Evolutionary conservation across 2,113 vertebrate species (phyloP).

Genomic region (Datnioides undecimradiatus): DNA sequence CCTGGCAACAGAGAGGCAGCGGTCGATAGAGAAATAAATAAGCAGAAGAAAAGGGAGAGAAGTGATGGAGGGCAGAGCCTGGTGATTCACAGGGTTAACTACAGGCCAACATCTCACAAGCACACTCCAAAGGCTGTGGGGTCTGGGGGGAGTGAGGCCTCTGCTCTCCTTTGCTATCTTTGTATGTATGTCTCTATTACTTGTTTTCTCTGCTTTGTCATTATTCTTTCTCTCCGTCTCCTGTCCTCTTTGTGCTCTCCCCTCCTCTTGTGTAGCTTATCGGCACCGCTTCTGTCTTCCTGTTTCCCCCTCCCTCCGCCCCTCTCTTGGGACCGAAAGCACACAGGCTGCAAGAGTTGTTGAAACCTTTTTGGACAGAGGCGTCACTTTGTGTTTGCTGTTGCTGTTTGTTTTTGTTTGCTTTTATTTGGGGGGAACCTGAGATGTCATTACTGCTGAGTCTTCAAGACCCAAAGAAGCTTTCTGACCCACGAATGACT

Average conservation of each 20-base stretch:
- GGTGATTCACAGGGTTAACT: slow-evolving; percentile 76
- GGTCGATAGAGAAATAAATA: slow-evolving; percentile 82
- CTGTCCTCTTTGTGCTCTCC: slow-evolving; percentile 1
- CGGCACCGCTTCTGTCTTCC: slow-evolving; percentile 8
- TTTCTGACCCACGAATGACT: slow-evolving; percentile 61
- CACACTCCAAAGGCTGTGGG: slow-evolving; percentile 64
- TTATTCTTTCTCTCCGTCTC: slow-evolving; percentile 24
- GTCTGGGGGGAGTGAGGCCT: slow-evolving; percentile 44
- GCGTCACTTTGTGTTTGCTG: slow-evolving; percentile 61
- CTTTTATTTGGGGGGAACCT: slow-evolving; percentile 48
- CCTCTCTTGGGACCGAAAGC: slow-evolving; percentile 40
- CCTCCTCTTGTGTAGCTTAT: slow-evolving; percentile 25
- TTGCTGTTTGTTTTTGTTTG: slow-evolving; percentile 42
- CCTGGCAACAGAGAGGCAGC: slow-evolving; percentile 73
- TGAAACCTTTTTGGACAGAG: slow-evolving; percentile 60
- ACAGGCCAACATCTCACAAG: slow-evolving; percentile 66
- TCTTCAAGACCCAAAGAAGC: slow-evolving; percentile 49
- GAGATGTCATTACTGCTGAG: slow-evolving; percentile 50
- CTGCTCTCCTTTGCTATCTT: slow-evolving; percentile 44
- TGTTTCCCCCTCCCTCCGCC: background rate
- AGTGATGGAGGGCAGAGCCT: slow-evolving; percentile 69
- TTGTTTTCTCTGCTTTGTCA: slow-evolving; percentile 33
- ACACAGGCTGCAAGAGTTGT: slow-evolving; percentile 27
- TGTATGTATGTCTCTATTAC: slow-evolving; percentile 39
- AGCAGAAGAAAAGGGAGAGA: slow-evolving; percentile 67